phyloP scores from a whole-genome alignment of 2,113 vertebrate genomes.

The Salminus brasiliensis region DNA sequence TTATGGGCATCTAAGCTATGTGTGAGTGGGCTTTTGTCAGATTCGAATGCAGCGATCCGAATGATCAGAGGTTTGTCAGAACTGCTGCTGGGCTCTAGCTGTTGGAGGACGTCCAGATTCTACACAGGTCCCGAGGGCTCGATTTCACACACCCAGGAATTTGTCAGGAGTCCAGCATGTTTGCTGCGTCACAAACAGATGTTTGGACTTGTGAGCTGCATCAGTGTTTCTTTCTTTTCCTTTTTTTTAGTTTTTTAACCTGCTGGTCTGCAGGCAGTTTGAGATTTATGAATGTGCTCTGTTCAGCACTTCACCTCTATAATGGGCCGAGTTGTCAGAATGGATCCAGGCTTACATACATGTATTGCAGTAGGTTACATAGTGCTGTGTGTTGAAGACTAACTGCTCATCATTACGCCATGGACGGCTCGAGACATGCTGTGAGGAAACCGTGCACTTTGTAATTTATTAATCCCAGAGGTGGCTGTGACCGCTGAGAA shows the following conservation, averaged over 20 bases:
- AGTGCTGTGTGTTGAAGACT: slow-evolving; percentile 25
- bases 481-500: slow-evolving; percentile 5
- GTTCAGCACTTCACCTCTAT: not conserved
- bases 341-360: not conserved
- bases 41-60: slow-evolving; percentile 47
- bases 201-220: slow-evolving; percentile 2
- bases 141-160: not conserved
- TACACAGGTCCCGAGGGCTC: not conserved
- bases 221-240: not conserved
- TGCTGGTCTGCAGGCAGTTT: not conserved
- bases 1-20: slow-evolving; percentile 10
- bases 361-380: not conserved
- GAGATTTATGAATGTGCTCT: not conserved
- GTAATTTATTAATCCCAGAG: not conserved
- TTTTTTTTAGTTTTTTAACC: too few species aligned
- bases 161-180: not conserved
- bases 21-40: not conserved
- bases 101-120: slow-evolving; percentile 8
- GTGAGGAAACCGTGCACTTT: not conserved
- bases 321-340: too few species aligned
- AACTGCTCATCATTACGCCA: not conserved
- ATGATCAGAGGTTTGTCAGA: slow-evolving; percentile 55
- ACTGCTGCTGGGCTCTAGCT: not conserved
- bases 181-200: not conserved
- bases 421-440: not conserved